Evolutionary conservation across 2,888 invertebrate species (phyloP), one percentile per base, ranked within the genome.

Genomic region (Nomada fucata): DNA sequence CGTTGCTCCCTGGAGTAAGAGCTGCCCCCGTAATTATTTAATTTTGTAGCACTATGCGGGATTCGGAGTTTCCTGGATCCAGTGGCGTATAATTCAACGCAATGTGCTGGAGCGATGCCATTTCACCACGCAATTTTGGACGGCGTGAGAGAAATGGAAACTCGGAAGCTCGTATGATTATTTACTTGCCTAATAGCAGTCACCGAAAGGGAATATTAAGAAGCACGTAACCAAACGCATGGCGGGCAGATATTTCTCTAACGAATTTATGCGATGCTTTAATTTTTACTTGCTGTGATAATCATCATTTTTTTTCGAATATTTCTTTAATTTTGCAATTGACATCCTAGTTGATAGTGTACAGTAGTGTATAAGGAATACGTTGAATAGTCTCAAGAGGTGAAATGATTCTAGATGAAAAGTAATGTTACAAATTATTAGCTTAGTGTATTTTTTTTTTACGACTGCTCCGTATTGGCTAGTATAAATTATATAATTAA

Each of bases 21-120:
- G 75, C 78, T 81, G 63, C 26, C 69, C 60, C 29, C 23, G 59
- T 69, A 70, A 83, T 83, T 81, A 83, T 76, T 83, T 76, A 76
- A 81, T 72, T 70, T 76, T 26, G 64, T 50, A 75, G 55, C 72
- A 68, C 75, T 26, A 71, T 57, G 67, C 57, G 50, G 65, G 59
- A 18, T 23, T 50, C 63, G 20, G 26, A 53, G 61, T 68, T 47
- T 18, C 76, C 55, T 36, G 75, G 52, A 76, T 65, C 81, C 81
- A 59, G 55, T 65, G 36, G 44, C 67, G 60, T 67, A 83, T 77
- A 83, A 82, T 70, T 83, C 82, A 82, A 67, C 60, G 83, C 82
- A 82, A 77, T 77, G 83, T 70, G 82, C 69, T 83, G 83, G 83
- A 83, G 74, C 82, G 72, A 74, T 83, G 83, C 83, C 83, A 83